Base-by-base conservation (phyloP, 2,888 invertebrate species). In the Callosobruchus maculatus region DNA sequence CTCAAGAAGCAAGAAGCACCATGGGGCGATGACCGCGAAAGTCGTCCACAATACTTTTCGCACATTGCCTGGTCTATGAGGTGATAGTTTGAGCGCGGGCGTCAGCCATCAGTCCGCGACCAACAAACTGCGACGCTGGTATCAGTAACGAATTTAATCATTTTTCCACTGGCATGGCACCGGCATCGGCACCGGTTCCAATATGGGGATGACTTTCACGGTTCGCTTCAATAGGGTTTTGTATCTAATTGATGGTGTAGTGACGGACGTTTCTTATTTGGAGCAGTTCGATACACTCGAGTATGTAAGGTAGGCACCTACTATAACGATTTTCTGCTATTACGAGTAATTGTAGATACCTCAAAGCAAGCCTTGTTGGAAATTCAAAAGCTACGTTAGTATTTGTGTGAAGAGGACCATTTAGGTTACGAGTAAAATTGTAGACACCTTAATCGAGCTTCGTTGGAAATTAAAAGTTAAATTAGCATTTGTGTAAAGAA, bases 91-190 rank as follows among this genome's bases (percentile, higher is more conserved):
- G 5, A 49, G 49, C 1, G 49, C 71, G 26, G 68, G 72, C 73
- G 67, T 31, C 70, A 71, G 67, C 73, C 69, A 68, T 72, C 67
- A 67, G 67, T 71, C 67, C 71, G 72, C 76, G 78, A 69, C 75
- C 74, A 78, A 78, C 78, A 78, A 78, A 79, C 78, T 79, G 79
- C 79, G 79, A 79, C 78, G 75, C 72, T 78, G 77, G 79, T 79
- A 77, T 79, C 79, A 79, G 77, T 75, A 79, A 79, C 79, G 75
- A 77, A 77, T 77, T 77, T 77, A 76, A 77, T 75, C 73, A 74
- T 75, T 75, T 73, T 75, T 49, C 49, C 49, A 49, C 26, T 26
- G 26, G 26, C 26, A 26, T 26, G 22, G 31, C n/a, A 68, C 21
- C 71, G 66, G 73, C 71, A 72, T 74, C 70, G 22, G 31, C n/a